Base-by-base conservation (phyloP, 2,888 invertebrate species). In the Euspilapteryx auroguttella region DNA sequence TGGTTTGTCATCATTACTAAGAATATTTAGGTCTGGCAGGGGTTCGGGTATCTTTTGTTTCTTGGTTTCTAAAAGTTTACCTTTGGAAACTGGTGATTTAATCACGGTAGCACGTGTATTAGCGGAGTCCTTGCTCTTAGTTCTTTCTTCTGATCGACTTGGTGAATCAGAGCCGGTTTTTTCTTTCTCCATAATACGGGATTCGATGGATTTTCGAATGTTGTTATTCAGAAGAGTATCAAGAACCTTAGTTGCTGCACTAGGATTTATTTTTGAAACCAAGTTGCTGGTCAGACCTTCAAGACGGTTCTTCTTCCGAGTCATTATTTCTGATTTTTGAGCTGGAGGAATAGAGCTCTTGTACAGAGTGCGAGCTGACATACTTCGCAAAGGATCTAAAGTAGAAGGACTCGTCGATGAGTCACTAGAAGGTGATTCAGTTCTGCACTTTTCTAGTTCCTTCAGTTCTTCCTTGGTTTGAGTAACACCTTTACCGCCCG, bases 251-350 rank as follows among this genome's bases (percentile, higher is more conserved):
- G 77, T 73, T 28, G 77, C 71, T 36, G 76, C 68, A 47, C 71
- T 73, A 25, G 64, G 79, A 50, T 68, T 77, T 35, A 82, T 82
- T 64, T 82, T 82, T 13, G 81, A 79, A 10, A 80, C 81, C 30
- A 81, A 55, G 50, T 77, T 80, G 34, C 79, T 79, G 6, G 80
- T 79, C 32, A 80, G 51, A 15, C 81, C 81, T 52, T 82, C 83
- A 10, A 82, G 53, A 40, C 82, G 76, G 39, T 81, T 81, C 39
- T 83, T 82, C 47, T 84, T 83, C 15, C 82, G 63, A 2, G 79
- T 80, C 58, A 80, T 79, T 34, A 79, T 79, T 54, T 80, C 79
- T 1, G 69, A 73, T 44, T 75, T 77, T 40, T 78, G 77, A 2
- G 73, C 65, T 9, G 75, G 66, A 22, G 64, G 68, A 37, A 73